Conservation (phyloP, 2,888 invertebrate genomes). For the Crepidodera aurea region DNA sequence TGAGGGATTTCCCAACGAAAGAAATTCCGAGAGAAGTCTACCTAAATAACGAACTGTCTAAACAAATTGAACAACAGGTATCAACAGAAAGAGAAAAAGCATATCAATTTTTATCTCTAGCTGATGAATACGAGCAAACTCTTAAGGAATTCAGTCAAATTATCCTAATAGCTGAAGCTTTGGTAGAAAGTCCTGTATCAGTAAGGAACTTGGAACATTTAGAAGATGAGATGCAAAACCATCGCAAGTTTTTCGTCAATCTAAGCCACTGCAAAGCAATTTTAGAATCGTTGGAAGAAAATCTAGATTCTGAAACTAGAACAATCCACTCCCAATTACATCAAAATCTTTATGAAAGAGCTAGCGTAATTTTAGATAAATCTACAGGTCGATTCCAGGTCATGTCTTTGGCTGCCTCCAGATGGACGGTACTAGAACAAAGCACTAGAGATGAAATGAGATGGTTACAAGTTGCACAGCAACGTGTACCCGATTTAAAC, state of each 20-base stretch:
- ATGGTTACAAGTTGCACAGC: conserved; percentile 85
- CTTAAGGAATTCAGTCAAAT: conserved; percentile 87
- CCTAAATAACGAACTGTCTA: conserved; percentile 71
- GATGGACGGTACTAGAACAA: conserved; percentile 83
- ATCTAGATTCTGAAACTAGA: conserved; percentile 82
- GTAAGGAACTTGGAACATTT: conserved; percentile 79
- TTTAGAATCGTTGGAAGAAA: conserved; percentile 84
- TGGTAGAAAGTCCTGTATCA: conserved; percentile 79
- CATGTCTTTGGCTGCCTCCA: conserved; percentile 84
- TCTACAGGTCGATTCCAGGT: conserved; percentile 83
- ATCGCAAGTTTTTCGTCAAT: conserved; percentile 88
- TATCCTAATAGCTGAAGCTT: conserved; percentile 81
- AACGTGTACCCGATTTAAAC: conserved; percentile 81
- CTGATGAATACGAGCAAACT: conserved; percentile 89
- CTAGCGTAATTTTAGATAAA: conserved; percentile 78
- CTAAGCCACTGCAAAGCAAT: conserved; percentile 87
- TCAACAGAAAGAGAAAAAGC: conserved; percentile 78
- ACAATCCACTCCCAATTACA: conserved; percentile 77
- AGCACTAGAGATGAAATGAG: conserved; percentile 83
- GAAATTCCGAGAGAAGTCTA: conserved; percentile 75
- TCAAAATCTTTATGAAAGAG: conserved; percentile 78
- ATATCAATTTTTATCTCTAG: conserved; percentile 76
- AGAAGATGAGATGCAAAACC: conserved; percentile 90
- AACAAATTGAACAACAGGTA: conserved; percentile 75
- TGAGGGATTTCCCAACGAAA: conserved; percentile 74